Percentiles rank a stretch among this genome's conserved stretches.
These are phyloP conservation scores for Polydrusus cervinus DNA, from an alignment of 2,888 invertebrate genomes.

Conservation along the genomic window DNA sequence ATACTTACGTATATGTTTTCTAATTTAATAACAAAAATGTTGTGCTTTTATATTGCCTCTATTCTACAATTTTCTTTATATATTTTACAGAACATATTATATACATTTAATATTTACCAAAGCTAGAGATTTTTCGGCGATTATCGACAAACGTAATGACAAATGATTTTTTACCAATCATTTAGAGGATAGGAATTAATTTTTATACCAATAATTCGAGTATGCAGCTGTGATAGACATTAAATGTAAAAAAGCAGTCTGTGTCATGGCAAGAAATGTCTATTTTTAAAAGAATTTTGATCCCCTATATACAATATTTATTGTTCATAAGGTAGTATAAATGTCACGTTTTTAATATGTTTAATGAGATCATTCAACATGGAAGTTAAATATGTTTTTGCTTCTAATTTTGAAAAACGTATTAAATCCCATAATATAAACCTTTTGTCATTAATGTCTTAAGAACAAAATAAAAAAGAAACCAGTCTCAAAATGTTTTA, in stretches of 20 bases:
- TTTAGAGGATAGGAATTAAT: background rate
- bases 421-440: constrained; percentile 3
- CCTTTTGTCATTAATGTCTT: constrained; percentile 12
- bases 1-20: constrained; percentile 59
- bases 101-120: constrained; percentile 31
- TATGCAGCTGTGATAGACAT: constrained; percentile 2
- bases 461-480: constrained; percentile 25
- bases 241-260: constrained; percentile 26
- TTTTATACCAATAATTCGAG: constrained; percentile 12
- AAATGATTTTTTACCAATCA: background rate
- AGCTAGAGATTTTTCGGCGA: background rate
- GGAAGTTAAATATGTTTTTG: constrained; percentile 3
- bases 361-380: constrained; percentile 45
- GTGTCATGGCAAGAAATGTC: constrained; percentile 61
- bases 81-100: constrained; percentile 7
- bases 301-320: constrained; percentile 60
- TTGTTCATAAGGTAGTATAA: constrained; percentile 30
- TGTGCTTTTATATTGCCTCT: constrained; percentile 65
- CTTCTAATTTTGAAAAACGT: background rate
- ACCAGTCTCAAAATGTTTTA: constrained; percentile 43
- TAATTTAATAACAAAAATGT: constrained; percentile 63
- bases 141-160: constrained; percentile 1
- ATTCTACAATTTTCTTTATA: constrained; percentile 59
- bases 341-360: constrained; percentile 50
- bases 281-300: constrained; percentile 58